Evolutionary conservation across 2,113 vertebrate species (phyloP).

Genomic region (Empidonax alnorum): DNA sequence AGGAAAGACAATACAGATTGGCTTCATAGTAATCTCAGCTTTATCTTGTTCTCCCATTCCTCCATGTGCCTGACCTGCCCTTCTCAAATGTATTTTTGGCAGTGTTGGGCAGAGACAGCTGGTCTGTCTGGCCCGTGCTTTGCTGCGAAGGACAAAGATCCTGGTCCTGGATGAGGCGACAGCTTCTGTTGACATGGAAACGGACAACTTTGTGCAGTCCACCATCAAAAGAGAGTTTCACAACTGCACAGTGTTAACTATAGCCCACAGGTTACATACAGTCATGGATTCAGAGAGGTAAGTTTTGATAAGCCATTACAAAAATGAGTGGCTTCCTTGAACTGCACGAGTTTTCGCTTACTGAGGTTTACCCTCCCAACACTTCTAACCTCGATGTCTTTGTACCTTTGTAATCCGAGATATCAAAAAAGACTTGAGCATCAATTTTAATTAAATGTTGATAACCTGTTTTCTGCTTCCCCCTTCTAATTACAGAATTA

Average conservation of each 20-base stretch:
- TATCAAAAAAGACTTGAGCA: neutral
- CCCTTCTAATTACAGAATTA: neutral
- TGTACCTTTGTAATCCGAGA: neutral
- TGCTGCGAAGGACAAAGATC: slow-evolving; percentile 70
- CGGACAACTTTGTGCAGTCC: slow-evolving; percentile 59
- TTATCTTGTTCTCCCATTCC: neutral
- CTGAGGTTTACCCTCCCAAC: neutral
- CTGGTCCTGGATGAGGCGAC: slow-evolving; percentile 72
- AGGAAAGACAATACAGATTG: neutral
- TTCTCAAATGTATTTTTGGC: neutral
- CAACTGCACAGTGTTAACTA: slow-evolving; percentile 65
- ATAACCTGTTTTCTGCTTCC: neutral
- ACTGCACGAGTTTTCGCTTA: neutral
- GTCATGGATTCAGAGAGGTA: slow-evolving; percentile 69
- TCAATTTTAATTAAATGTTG: neutral
- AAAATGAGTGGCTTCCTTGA: neutral
- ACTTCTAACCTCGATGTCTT: neutral
- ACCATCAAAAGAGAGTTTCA: slow-evolving; percentile 67
- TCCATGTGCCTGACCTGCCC: neutral
- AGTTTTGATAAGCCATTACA: neutral
- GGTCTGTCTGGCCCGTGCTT: slow-evolving; percentile 67
- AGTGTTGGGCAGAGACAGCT: slow-evolving; percentile 72
- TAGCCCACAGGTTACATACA: slow-evolving; percentile 64
- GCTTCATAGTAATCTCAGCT: neutral
- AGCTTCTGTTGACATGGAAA: slow-evolving; percentile 67